Evolutionary conservation across 2,113 vertebrate genomes (phyloP), one percentile per base, ranked within the genome.

Genomic region (Pristiophorus japonicus): DNA sequence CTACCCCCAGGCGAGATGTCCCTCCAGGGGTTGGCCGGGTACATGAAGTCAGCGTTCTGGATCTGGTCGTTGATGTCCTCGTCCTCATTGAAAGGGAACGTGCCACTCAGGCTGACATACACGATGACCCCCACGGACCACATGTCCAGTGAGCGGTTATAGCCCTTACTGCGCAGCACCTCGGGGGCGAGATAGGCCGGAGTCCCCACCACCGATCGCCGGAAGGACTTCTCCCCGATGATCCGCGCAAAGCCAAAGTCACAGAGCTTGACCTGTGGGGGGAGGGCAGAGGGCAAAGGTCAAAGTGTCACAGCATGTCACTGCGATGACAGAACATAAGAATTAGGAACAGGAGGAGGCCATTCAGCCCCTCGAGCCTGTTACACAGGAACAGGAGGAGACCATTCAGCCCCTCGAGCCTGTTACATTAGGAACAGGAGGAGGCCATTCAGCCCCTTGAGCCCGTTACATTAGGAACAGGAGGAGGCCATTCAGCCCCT

Each of bases 21-120:
- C 96, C 98, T 98, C 98, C 98, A 99, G 42, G 98, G 98, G 96
- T 98, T 98, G 7, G 98, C 97, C 0, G 98, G 98, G 96, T 99
- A 99, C 98, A 99, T 99, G 96, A 99, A 99, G 95, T 98, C 98
- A 0, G 98, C 98, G 0, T 99, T 99, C 97, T 99, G 98, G 95
- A 99, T 99, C 97, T 99, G 98, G 96, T 99, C 98, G 0, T 98
- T 98, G 97, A 99, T 99, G 87, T 99, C 98, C 96, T 99, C 98
- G 0, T 99, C 98, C 96, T 99, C 98, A 11, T 99, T 91, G 88
- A 91, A 91, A 59, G 88, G 88, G 88, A 91, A 91, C 34, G 88
- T 91, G 30, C 88, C 88, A 0, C 98, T 99, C 94, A 99, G 97
- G 97, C 98, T 99, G 96, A 99, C 98, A 0, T 99, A 99, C 98